These are phyloP conservation scores for Ciconia boyciana DNA, from an alignment of 2,113 vertebrate species.

Conservation along the genomic window DNA sequence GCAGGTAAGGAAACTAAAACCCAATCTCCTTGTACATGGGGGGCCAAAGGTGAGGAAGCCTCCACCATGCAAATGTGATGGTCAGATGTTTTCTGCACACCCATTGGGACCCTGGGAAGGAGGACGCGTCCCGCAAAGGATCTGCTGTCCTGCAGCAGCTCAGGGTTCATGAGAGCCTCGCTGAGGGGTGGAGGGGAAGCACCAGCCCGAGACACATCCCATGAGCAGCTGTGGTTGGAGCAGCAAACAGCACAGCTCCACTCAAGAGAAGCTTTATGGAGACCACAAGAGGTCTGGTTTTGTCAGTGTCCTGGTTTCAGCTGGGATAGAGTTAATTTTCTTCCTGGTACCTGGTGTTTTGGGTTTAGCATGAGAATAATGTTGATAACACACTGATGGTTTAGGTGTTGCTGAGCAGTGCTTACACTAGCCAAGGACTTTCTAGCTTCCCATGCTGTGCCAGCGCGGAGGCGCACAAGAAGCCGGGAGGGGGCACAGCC, in stretches of 20 bases:
- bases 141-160: background rate
- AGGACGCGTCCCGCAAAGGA: accelerated
- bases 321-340: too few relatives aligned
- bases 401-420: too few relatives aligned
- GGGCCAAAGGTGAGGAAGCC: background rate
- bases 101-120: accelerated
- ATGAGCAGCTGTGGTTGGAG: background rate
- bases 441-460: too few relatives aligned
- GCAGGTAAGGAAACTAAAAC: background rate
- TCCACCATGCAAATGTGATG: background rate
- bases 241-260: background rate
- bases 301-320: background rate
- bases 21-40: background rate
- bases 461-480: too few relatives aligned
- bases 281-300: background rate
- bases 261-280: background rate
- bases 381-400: too few relatives aligned
- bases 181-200: background rate
- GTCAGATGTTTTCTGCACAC: background rate
- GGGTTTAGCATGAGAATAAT: too few relatives aligned
- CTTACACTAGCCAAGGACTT: too few relatives aligned
- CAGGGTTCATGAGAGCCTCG: background rate
- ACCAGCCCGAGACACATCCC: background rate
- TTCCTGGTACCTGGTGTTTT: too few relatives aligned
- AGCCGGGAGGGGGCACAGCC: too few relatives aligned